Conservation (phyloP, 2,113 vertebrate species). For the Phodopus roborovskii region DNA sequence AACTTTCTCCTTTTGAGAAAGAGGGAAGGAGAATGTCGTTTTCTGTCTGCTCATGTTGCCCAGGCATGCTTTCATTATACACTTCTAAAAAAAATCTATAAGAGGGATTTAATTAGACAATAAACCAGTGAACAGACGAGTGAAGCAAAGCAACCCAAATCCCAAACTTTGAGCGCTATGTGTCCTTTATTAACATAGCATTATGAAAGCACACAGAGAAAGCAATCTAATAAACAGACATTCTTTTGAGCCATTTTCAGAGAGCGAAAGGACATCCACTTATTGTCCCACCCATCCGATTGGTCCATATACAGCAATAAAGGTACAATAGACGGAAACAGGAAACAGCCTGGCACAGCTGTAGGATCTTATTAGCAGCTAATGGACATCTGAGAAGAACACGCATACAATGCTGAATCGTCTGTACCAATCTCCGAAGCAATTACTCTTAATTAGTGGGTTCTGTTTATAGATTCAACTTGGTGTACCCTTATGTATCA, state of each 20-base stretch:
- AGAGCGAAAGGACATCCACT: slow-evolving; percentile 92
- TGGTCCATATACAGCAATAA: slow-evolving; percentile 91
- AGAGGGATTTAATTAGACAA: slow-evolving; percentile 83
- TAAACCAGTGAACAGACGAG: slow-evolving; percentile 79
- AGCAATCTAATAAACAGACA: slow-evolving; percentile 91
- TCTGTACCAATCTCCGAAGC: slow-evolving; percentile 89
- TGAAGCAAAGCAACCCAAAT: slow-evolving; percentile 39
- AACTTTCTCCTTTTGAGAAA: slow-evolving; percentile 77
- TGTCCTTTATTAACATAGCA: slow-evolving; percentile 88
- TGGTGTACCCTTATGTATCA: slow-evolving; percentile 88
- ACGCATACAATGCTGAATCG: slow-evolving; percentile 89
- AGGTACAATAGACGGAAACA: slow-evolving; percentile 92
- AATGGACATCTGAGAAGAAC: slow-evolving; percentile 92
- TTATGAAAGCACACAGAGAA: slow-evolving; percentile 89
- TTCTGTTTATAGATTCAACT: slow-evolving; percentile 91
- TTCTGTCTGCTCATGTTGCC: slow-evolving; percentile 61
- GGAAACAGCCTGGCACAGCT: slow-evolving; percentile 91
- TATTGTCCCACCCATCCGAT: slow-evolving; percentile 90
- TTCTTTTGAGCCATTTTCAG: slow-evolving; percentile 89
- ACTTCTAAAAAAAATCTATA: slow-evolving; percentile 71
- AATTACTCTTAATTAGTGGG: slow-evolving; percentile 91
- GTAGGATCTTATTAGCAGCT: slow-evolving; percentile 91
- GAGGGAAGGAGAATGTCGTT: background rate
- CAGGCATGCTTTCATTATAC: slow-evolving; percentile 70
- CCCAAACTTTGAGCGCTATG: slow-evolving; percentile 83